Evolutionary conservation across 1,140 invertebrate species (phyloP), one percentile per base, ranked within the genome.

Genomic region (Drosophila melanica): DNA sequence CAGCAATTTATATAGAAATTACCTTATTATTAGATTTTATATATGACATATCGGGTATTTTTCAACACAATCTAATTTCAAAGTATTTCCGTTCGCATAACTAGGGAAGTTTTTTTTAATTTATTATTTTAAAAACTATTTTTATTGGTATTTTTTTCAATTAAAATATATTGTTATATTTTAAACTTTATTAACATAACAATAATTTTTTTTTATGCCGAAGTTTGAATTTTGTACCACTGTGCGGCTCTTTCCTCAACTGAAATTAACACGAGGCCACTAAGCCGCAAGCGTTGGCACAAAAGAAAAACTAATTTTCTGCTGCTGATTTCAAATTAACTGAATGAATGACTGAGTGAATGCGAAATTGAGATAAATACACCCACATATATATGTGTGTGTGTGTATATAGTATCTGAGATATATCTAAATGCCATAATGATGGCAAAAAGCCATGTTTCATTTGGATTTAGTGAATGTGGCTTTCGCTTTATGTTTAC

Each of bases 281-380:
- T 85, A 85, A 80, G 74, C 72, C 68, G 30, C 45, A 63, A 54
- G 64, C 60, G 67, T 33, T 47, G 47, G 41, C 44, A 57, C 57
- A 68, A 74, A 85, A 71, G 57, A 66, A 77, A 90, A 90, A 90
- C 84, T 90, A 90, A 90, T 90, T 90, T 90, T 90, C 89, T 90
- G 89, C 84, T 86, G 75, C 76, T 90, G 89, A 90, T 85, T 90
- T 90, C 84, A 76, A 90, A 90, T 90, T 90, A 90, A 82, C 79
- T 77, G 66, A 90, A 82, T 79, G 75, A 85, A 80, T 82, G 81
- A 87, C 71, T 79, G 66, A 79, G 68, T 42, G 55, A 85, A 70
- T 77, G 66, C 39, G 67, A 62, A 47, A 54, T 39, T 45, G 47
- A 59, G 57, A 68, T 54, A 65, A 53, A 68, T 59, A 60, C 51